Conservation (phyloP, 2,888 invertebrate genomes). For the Dorcus parallelipipedus region DNA sequence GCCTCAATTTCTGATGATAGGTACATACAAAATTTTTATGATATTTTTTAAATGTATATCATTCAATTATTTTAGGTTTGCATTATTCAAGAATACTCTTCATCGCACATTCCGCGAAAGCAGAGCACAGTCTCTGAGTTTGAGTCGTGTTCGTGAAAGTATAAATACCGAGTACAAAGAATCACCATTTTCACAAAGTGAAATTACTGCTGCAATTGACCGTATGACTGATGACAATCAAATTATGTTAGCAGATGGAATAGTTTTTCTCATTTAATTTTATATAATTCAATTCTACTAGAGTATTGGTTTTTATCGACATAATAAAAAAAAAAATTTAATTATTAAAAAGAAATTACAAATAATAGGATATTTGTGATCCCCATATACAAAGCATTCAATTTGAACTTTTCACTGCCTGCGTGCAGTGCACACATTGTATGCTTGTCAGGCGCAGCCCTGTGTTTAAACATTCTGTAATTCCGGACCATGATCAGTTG, state of each 20-base stretch:
- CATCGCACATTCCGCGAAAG: conserved; percentile 74
- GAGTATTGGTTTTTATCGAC: no score
- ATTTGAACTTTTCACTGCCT: no score
- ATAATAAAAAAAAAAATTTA: no score
- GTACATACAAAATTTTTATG: conserved; percentile 7
- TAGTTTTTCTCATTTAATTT: conserved; percentile 75
- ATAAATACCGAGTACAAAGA: conserved; percentile 61
- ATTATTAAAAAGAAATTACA: no score
- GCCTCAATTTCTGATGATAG: conserved; percentile 21
- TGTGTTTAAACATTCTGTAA: no score
- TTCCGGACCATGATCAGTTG: no score
- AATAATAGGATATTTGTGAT: no score
- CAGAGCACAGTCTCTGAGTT: conserved; percentile 70
- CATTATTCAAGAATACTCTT: conserved; percentile 69
- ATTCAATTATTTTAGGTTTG: conserved; percentile 49
- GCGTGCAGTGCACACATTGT: no score
- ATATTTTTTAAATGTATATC: no score
- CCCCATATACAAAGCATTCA: no score
- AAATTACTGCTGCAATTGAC: conserved; percentile 75
- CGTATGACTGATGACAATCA: conserved; percentile 88
- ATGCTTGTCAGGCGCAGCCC: no score
- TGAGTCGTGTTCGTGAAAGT: conserved; percentile 62
- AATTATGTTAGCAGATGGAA: conserved; percentile 84
- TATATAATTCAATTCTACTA: no score
- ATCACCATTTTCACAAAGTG: conserved; percentile 61